These are phyloP conservation scores for Drosophila neutralis DNA, from an alignment of 2,888 invertebrate species.

Conservation along the genomic window DNA sequence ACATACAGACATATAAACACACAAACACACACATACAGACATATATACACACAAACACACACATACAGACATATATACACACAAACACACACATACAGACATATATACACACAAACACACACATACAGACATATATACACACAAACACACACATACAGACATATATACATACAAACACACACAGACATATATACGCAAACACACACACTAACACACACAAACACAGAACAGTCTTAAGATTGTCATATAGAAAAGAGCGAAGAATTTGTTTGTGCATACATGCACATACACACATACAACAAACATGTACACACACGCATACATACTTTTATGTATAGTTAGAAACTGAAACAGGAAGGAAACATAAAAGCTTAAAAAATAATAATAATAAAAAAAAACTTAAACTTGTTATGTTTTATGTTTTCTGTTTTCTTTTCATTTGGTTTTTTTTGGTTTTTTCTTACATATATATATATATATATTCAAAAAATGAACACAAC, in stretches of 20 bases:
- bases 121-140: background rate
- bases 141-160: background rate
- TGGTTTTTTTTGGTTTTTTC: background rate
- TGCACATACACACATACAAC: background rate
- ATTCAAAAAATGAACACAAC: constrained; percentile 20
- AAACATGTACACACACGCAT: constrained; percentile 17
- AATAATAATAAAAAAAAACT: constrained; percentile 11
- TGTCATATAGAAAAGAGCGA: constrained; percentile 3
- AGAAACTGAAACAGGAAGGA: constrained; percentile 26
- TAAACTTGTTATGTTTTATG: constrained; percentile 51
- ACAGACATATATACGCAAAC: background rate
- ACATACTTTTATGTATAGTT: constrained; percentile 29
- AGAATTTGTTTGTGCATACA: constrained; percentile 11
- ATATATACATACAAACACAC: background rate
- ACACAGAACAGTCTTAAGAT: background rate
- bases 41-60: background rate
- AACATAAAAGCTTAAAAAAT: constrained; percentile 43
- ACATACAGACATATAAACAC: too few relatives aligned
- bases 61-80: too few relatives aligned
- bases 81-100: background rate
- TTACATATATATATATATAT: constrained; percentile 15
- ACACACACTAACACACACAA: background rate
- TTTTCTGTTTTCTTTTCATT: constrained; percentile 8
- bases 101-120: too few relatives aligned
- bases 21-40: too few relatives aligned